Percentiles rank a stretch among this genome's conserved stretches.
Conservation (phyloP, 2,888 invertebrate species). For the Himalopsyche anomala region DNA sequence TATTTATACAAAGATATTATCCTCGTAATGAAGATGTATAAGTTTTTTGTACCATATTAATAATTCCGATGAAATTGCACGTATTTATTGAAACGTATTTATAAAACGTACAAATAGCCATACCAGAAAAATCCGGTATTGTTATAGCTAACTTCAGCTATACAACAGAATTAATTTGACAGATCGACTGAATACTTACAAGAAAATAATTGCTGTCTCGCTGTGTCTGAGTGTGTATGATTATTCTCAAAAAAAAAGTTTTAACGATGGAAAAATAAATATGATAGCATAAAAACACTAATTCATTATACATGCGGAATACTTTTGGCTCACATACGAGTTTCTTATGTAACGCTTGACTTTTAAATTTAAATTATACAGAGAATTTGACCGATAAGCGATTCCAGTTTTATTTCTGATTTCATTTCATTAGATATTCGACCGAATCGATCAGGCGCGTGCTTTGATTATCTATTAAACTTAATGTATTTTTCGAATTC, state of each 20-base stretch:
- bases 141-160: no score
- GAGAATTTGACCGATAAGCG: conserved; percentile 13
- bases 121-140: no score
- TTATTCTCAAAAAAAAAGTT: neutral
- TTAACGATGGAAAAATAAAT: neutral
- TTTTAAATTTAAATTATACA: conserved; percentile 10
- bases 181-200: no score
- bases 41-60: no score
- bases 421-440: neutral
- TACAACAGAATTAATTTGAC: no score
- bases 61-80: no score
- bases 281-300: neutral
- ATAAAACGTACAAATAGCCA: no score
- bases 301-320: neutral
- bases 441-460: neutral
- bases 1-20: no score
- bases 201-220: no score
- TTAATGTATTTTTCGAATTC: neutral
- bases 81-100: no score
- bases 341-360: conserved; percentile 22
- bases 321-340: neutral
- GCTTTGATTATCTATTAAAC: neutral
- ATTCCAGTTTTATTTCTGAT: conserved; percentile 22
- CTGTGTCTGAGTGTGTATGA: neutral
- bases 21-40: no score